Evolutionary conservation across 2,888 invertebrate genomes (phyloP), one percentile per base, ranked within the genome.

Genomic region (Trissolcus japonicus): DNA sequence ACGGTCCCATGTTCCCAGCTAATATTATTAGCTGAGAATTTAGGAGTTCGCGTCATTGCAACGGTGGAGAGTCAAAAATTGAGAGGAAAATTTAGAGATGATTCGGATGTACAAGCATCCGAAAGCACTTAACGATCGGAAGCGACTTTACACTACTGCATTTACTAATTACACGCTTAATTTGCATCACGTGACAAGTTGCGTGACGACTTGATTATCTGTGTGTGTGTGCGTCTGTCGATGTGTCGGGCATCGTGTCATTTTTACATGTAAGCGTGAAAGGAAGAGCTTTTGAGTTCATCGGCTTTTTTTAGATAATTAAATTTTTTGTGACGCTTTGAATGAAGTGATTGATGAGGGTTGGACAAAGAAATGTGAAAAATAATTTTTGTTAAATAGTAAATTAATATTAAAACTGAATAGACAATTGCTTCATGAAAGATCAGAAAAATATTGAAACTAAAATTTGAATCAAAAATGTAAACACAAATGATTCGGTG

Each of bases 151-250:
- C 43, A 54, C 51, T 59, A 51, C 75, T 54, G 79, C 78, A 80
- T 81, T 78, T 79, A 71, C 69, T 81, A 81, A 82, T 81, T 82
- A 80, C 75, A 80, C 77, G 81, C 73, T 82, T 83, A 80, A 83
- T 82, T 82, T 79, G 78, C 79, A 69, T 68, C 73, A 76, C 81
- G 80, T 80, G 80, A 80, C 79, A 81, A 81, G 80, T 83, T 79
- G 80, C 80, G 79, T 80, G 81, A 80, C 62, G 46, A 29, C 55
- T 54, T 59, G 19, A 40, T 65, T 57, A 60, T 65, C 65, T 46
- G 54, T 50, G 54, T 14, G 19, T 46, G 54, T 51, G 25, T 19
- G 48, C 35, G 60, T 50, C 7, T 46, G 57, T 7, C 14, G 35
- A 11, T 25, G 21, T 14, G 2, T 11, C 53, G 13, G 16, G 16